Evolutionary conservation across 2,888 invertebrate genomes (phyloP), one percentile per base, ranked within the genome.

Genomic region (Hybos culiciformis): DNA sequence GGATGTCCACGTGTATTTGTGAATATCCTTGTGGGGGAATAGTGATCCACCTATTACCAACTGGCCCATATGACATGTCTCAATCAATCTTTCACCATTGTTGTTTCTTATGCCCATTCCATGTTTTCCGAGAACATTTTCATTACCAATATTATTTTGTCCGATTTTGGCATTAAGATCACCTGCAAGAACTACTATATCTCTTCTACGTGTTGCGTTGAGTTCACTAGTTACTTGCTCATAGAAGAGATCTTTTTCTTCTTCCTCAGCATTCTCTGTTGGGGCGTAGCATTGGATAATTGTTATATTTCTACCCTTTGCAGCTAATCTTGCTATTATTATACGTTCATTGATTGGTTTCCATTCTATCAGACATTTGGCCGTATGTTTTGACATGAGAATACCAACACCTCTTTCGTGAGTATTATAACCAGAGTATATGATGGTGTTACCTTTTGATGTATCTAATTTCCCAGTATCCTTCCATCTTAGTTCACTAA

Each of bases 21-120:
- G 42, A n/a, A 42, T 42, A 23, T 42, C 42, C 17, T 33, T 33
- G 17, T 41, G 33, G 23, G 41, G 33, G 29, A 41, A 41, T 15
- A 32, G 17, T 17, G 32, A 19, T 9, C 41, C 41, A 19, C 32
- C 32, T 3, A 41, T 33, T 17, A 32, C 20, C 11, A 41, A 17
- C 5, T 33, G 11, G 19, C 12, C 32, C 5, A 33, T 31, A 12
- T 21, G 32, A 9, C 41, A 41, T 12, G 33, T 14, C 14, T 32
- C 33, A 19, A 33, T 31, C 12, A 33, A 21, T 32, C 33, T 18
- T 12, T 33, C 32, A 6, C 41, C 33, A 12, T 32, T 32, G 32
- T 32, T 32, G 15, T 32, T 32, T 14, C 32, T 7, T 8, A 32
- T 7, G 7, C 32, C 32, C 7, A 7, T 11, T 8, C 32, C 32